Evolutionary conservation across 2,113 vertebrate genomes (phyloP).

Genomic region (Cynoglossus semilaevis): DNA sequence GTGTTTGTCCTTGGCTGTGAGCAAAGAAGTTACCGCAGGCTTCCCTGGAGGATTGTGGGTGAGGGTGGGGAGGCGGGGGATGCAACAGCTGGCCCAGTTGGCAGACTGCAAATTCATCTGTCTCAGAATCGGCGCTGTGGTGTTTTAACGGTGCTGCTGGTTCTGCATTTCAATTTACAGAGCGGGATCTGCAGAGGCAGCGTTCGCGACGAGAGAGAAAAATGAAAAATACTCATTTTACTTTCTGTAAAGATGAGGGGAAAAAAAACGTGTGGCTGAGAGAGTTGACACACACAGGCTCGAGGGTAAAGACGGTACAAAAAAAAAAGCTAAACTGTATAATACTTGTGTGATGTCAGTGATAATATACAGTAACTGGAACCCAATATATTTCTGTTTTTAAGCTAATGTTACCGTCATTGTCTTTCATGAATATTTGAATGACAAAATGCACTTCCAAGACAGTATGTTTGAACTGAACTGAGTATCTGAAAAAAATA

Average conservation of each 20-base stretch:
- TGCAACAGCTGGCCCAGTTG: constrained; percentile 67
- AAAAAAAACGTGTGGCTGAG: neutral
- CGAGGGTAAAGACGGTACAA: neutral
- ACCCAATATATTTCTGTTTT: neutral
- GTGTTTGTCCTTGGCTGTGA: constrained; percentile 60
- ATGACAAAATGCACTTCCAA: too few relatives aligned
- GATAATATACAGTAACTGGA: too few relatives aligned
- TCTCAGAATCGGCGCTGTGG: constrained; percentile 56
- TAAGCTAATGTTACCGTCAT: too few relatives aligned
- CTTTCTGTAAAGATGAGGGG: constrained; percentile 3
- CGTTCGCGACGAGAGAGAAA: constrained; percentile 10
- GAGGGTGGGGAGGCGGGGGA: constrained; percentile 3
- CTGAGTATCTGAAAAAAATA: too few relatives aligned
- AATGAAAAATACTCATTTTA: constrained; percentile 18
- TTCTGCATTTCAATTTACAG: constrained; percentile 55
- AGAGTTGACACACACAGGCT: neutral
- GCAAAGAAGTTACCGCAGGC: constrained; percentile 51
- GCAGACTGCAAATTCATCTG: constrained; percentile 68
- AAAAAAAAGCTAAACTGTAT: neutral
- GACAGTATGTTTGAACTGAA: too few relatives aligned
- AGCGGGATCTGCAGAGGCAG: constrained; percentile 18
- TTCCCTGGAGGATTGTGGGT: constrained; percentile 54
- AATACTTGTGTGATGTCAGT: too few relatives aligned
- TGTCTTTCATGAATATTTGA: too few relatives aligned
- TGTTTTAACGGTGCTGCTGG: constrained; percentile 60